These are phyloP conservation scores for Ips nitidus DNA, from an alignment of 1,140 invertebrate species.

Conservation along the genomic window DNA sequence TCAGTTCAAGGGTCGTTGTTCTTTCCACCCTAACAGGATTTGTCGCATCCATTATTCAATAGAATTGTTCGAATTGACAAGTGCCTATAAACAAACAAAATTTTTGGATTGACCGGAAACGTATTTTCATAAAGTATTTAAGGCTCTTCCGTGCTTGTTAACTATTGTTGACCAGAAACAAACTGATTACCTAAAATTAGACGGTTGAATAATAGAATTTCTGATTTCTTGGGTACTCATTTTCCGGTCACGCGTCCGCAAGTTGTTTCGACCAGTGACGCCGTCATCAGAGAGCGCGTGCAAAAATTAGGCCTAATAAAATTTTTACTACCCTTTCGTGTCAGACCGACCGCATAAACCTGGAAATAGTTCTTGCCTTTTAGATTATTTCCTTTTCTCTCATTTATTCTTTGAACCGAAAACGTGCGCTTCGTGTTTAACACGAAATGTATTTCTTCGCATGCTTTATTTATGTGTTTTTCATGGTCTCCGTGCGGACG, in stretches of 20 bases:
- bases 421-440: neutral
- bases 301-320: conserved; percentile 3
- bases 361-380: conserved; percentile 1
- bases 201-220: neutral
- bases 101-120: conserved; percentile 1
- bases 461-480: conserved; percentile 2
- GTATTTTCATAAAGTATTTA: neutral
- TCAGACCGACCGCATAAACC: neutral
- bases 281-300: neutral
- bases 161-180: neutral
- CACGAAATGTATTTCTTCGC: neutral
- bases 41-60: conserved; percentile 21
- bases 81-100: conserved; percentile 5
- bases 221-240: neutral
- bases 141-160: neutral
- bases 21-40: conserved; percentile 21
- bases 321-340: neutral
- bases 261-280: neutral
- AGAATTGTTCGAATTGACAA: conserved; percentile 2
- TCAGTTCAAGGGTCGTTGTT: conserved; percentile 4
- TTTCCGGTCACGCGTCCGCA: neutral
- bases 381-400: neutral
- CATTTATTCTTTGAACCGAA: neutral
- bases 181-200: neutral
- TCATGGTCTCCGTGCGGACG: neutral